Evolutionary conservation across 2,888 invertebrate species (phyloP).

Genomic region (Nudaria mundana): DNA sequence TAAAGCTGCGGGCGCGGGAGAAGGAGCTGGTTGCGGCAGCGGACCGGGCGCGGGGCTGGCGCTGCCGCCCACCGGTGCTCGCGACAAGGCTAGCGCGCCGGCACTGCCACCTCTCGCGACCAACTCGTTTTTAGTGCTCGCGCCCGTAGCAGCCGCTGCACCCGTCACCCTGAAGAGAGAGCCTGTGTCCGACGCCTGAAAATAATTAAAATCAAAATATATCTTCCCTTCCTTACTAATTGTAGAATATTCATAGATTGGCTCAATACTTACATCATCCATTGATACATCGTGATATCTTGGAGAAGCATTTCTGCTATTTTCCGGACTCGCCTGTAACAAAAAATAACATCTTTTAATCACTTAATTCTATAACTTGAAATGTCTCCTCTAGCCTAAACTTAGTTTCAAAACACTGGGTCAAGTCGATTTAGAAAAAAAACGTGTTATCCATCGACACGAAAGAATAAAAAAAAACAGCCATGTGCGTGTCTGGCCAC

Average conservation of each 20-base stretch:
- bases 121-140: slow-evolving; percentile 83
- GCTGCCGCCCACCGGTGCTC: slow-evolving; percentile 82
- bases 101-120: slow-evolving; percentile 85
- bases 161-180: slow-evolving; percentile 78
- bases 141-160: slow-evolving; percentile 82
- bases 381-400: too few relatives aligned
- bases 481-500: too few relatives aligned
- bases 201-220: slow-evolving; percentile 12
- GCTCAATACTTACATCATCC: slow-evolving; percentile 67
- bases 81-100: slow-evolving; percentile 81
- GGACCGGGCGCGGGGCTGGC: slow-evolving; percentile 84
- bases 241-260: background rate
- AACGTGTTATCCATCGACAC: too few relatives aligned
- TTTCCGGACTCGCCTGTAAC: slow-evolving; percentile 77
- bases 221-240: background rate
- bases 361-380: too few relatives aligned
- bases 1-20: slow-evolving; percentile 86
- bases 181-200: slow-evolving; percentile 70
- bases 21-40: slow-evolving; percentile 85
- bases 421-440: too few relatives aligned
- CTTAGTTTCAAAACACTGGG: too few relatives aligned
- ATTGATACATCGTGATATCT: slow-evolving; percentile 74
- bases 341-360: too few relatives aligned
- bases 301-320: slow-evolving; percentile 76
- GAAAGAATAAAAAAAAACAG: too few relatives aligned